Evolutionary conservation across 2,888 invertebrate genomes (phyloP), one percentile per base, ranked within the genome.

Genomic region (Pseudanteris insignis): DNA sequence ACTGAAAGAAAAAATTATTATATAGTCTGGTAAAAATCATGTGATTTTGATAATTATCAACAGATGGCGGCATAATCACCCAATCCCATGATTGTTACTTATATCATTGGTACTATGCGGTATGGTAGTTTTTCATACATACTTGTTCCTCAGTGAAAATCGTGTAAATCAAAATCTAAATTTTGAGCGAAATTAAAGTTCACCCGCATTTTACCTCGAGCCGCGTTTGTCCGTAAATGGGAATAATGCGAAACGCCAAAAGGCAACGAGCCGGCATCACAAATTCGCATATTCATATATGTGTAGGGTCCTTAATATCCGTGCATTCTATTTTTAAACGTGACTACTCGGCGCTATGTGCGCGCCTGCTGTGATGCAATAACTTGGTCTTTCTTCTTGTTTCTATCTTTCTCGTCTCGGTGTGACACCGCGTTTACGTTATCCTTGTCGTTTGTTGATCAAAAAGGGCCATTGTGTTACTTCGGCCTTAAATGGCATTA

Each of bases 251-350:
- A 12, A 24, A 58, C 44, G 44, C 57, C 44, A 30, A 58, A 58
- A 55, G 44, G 18, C 40, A 30, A 9, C 32, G 26, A 6, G n/a
- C n/a, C 36, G 41, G 33, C 50, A 33, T 29, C 25, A 51, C 34
- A 46, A 46, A 30, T 51, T 53, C 47, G 51, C 53, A 47, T 47
- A 59, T 53, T 47, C 53, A 53, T 59, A 59, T 53, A 46, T 53
- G 59, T 59, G 47, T 66, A 66, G 66, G 70, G 63, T 70, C 71
- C 75, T 75, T 73, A 74, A 73, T 72, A 73, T 75, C 68, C 64
- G 65, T 67, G 62, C 67, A 70, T 66, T 76, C 78, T 78, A 78
- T 78, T 78, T 78, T 78, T 78, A 77, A 77, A 71, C 76, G 65
- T 75, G 77, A 78, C 76, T 73, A 59, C 59, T 46, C 30, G 71